Evolutionary conservation across 1,140 invertebrate genomes (phyloP), one percentile per base, ranked within the genome.

Genomic region (Magallana gigas): DNA sequence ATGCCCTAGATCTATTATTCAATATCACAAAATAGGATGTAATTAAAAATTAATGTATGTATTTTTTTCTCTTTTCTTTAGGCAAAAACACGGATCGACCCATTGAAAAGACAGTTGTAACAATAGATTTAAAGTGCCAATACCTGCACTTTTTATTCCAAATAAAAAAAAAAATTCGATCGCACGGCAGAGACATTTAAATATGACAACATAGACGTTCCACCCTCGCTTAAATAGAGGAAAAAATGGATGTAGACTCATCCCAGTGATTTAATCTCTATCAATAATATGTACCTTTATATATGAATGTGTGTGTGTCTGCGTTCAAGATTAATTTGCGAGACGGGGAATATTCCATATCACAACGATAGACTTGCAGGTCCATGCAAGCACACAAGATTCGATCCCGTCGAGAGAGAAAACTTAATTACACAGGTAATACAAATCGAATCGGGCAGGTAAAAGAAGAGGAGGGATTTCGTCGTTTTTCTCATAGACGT

Each of bases 271-370:
- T 76, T 36, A 76, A 76, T 76, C 68, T 36, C 36, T 76, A 76
- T 76, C 68, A 29, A 76, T 76, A 76, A 76, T 76, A 76, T 76
- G 68, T 76, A 76, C 68, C 68, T 76, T 76, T 12, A 12, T 62
- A 76, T 29, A 29, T 76, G 29, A 36, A 29, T 11, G 18, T 76
- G 23, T 76, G 23, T 76, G 36, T 76, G 36, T 48, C 36, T 48
- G 36, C 36, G 36, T 48, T 48, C 36, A 29, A 23, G 68, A 76
- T 76, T 76, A 76, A 76, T 36, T 76, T 76, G 68, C 36, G 23
- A 76, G 23, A 76, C 68, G 14, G 23, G 68, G 36, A 48, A 48
- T 48, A 76, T 76, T 76, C 68, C 23, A 76, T 76, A 76, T 76
- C 36, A 29, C 36, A 76, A 12, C 68, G 68, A 76, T 48, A 8